phyloP scores from a whole-genome alignment of 2,797 vertebrate species.

The Pithecia hirsuta region DNA sequence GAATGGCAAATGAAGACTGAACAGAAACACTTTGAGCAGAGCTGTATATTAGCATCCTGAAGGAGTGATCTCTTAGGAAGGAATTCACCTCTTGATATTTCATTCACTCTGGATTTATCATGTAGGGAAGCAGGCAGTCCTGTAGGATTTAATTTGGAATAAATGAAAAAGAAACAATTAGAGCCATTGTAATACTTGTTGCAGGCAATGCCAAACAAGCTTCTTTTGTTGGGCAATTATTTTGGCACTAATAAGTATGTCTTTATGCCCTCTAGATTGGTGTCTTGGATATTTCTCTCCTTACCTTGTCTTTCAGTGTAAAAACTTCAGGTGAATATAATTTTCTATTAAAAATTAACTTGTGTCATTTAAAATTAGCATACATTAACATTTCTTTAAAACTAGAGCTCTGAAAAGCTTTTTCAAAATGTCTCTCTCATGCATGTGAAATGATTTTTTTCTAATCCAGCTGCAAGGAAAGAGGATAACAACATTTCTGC shows the following conservation, averaged over 20 bases:
- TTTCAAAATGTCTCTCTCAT: background rate
- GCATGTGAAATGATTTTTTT: background rate
- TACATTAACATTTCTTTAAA: constrained; percentile 1
- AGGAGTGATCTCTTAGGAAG: constrained; percentile 33
- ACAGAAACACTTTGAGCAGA: background rate
- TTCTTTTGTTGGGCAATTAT: background rate
- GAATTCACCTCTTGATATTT: constrained; percentile 26
- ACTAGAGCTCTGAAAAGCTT: background rate
- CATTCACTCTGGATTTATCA: constrained; percentile 47
- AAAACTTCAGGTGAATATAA: background rate
- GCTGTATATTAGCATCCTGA: constrained; percentile 48
- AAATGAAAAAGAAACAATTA: constrained; percentile 3
- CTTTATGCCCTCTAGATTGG: background rate
- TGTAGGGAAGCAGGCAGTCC: background rate
- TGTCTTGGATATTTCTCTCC: background rate
- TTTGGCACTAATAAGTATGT: background rate
- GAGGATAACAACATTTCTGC: background rate
- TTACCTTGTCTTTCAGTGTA: background rate
- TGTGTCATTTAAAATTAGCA: background rate
- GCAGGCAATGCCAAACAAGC: background rate
- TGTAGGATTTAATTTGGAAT: constrained; percentile 31
- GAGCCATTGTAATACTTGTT: background rate
- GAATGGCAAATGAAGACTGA: constrained; percentile 64
- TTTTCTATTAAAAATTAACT: constrained; percentile 13
- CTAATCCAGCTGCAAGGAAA: background rate